Evolutionary conservation across 2,888 invertebrate species (phyloP), one percentile per base, ranked within the genome.

Genomic region (Leptinotarsa rubiginosa): DNA sequence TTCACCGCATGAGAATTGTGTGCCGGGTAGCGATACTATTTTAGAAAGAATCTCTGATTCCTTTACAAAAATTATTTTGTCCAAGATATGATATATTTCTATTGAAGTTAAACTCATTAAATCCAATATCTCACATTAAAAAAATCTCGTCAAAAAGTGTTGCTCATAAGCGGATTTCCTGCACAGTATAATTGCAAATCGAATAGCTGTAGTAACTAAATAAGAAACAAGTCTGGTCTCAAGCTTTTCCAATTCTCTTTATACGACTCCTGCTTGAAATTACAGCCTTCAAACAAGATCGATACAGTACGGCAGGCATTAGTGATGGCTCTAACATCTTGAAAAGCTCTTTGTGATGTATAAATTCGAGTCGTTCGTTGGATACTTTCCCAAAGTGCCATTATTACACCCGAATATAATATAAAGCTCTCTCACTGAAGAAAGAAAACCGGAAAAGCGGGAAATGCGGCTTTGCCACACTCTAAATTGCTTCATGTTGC

Each of bases 391-490:
- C 16, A 15, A 18, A 52, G 54, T 52, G 68, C 47, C 68, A 54
- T 68, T 54, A 68, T 68, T 68, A 54, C 41, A 50, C 52, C 52
- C 54, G 52, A 54, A 68, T 68, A 68, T 67, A 67, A 67, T 50
- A 67, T 54, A 54, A 54, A 41, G 54, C 68, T 68, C 41, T 54
- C 54, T 54, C 41, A 68, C 31, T n/a, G 12, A 62, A n/a, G 62
- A 74, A 69, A 70, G 73, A 70, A 56, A 70, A 66, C 66, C 62
- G 64, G 66, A 70, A 70, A 70, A 70, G 62, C 66, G 56, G 66
- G 66, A 70, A 74, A 70, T 66, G 62, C 65, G 70, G 73, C 73
- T 74, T 74, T 74, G 31, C 67, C 70, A 70, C 67, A 69, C 62
- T 49, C 22, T 50, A 69, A 66, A 62, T 74, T 74, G 73, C 62